Evolutionary conservation across 2,888 invertebrate genomes (phyloP).

Genomic region (Parascotia fuliginaria): DNA sequence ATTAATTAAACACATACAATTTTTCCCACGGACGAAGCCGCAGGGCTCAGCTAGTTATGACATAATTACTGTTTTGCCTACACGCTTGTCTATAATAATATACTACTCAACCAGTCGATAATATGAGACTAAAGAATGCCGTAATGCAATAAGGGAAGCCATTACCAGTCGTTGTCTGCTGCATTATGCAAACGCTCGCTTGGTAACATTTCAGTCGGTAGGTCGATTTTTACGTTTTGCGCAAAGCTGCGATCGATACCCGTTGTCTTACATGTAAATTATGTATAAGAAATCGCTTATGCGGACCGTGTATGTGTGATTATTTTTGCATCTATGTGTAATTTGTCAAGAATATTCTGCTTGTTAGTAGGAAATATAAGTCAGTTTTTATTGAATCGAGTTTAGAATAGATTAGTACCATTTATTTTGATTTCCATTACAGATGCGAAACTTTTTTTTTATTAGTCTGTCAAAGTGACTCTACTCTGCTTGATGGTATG

Average conservation of each 20-base stretch:
- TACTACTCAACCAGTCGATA: not conserved
- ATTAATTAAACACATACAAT: too few species aligned
- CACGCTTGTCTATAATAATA: not conserved
- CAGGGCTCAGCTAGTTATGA: too few species aligned
- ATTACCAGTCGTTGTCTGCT: slow-evolving; percentile 18
- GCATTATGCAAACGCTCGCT: slow-evolving; percentile 25
- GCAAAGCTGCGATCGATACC: slow-evolving; percentile 23
- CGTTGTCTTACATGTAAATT: slow-evolving; percentile 11
- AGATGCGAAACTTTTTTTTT: too few species aligned
- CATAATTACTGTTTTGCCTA: not conserved
- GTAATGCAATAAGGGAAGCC: slow-evolving; percentile 1
- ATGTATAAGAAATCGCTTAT: slow-evolving; percentile 8
- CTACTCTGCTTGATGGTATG: too few species aligned
- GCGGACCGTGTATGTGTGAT: not conserved
- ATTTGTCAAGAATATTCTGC: too few species aligned
- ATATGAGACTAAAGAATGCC: not conserved
- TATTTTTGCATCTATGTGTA: not conserved
- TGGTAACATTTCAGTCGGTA: slow-evolving; percentile 1
- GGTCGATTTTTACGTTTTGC: slow-evolving; percentile 22
- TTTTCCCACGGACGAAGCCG: too few species aligned
- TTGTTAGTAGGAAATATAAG: too few species aligned
- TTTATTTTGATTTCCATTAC: too few species aligned
- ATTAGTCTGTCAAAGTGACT: too few species aligned
- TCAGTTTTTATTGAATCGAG: too few species aligned
- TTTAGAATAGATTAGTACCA: too few species aligned